Conservation (phyloP, 2,797 vertebrate genomes). For the Microctenopoma steveboyesi region DNA sequence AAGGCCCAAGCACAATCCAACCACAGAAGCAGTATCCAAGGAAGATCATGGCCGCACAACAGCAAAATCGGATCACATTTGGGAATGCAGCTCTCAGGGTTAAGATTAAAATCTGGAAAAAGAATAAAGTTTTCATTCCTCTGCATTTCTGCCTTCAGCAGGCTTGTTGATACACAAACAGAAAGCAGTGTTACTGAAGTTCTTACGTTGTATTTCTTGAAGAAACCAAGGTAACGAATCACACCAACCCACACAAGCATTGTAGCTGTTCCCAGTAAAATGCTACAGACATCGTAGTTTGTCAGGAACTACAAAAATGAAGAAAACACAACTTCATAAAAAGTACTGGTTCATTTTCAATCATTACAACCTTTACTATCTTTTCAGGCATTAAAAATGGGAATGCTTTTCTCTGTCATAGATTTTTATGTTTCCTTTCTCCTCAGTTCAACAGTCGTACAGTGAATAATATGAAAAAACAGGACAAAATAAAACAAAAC, state of each 20-base stretch:
- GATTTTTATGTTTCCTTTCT: not conserved
- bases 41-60: constrained; percentile 95
- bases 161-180: not conserved
- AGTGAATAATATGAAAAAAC: constrained; percentile 1
- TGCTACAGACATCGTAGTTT: constrained; percentile 94
- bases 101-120: constrained; percentile 91
- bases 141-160: not conserved
- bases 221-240: constrained; percentile 95
- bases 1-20: constrained; percentile 97
- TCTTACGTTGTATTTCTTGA: constrained; percentile 96
- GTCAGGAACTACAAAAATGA: constrained; percentile 85
- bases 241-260: constrained; percentile 95
- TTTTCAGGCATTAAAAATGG: not conserved
- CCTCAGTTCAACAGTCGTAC: not conserved
- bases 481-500: constrained; percentile 62
- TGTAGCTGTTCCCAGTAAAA: constrained; percentile 92
- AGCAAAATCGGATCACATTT: constrained; percentile 92
- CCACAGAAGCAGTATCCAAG: constrained; percentile 97
- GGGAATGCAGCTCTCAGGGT: constrained; percentile 92
- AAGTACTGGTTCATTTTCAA: not conserved
- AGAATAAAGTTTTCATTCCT: constrained; percentile 10
- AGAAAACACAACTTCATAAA: not conserved
- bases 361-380: not conserved
- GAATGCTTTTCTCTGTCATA: not conserved
- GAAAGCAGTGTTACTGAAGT: not conserved